A percentile compares a stretch with the other conserved stretches of the same genome.
phyloP scores from a whole-genome alignment of 2,113 vertebrate genomes.

The cattle (Bos taurus) region ARS-UCD2.0 NC_037336.1:24330001-24330500 shows the following conservation, averaged over 20 bases:
- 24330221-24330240: neutral
- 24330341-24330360: neutral
- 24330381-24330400: neutral
- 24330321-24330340: neutral
- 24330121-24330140: neutral
- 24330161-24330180: neutral
- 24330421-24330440: neutral
- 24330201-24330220: neutral
- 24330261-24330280: neutral
- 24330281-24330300: neutral
- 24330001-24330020: neutral
- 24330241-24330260: neutral
- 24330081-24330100: neutral
- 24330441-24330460: neutral
- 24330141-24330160: neutral
- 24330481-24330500: neutral
- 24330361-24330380: neutral
- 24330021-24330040: neutral
- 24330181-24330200: neutral
- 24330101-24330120: neutral
- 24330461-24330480: neutral
- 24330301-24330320: neutral
- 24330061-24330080: neutral
- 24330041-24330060: neutral
- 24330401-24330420: neutral